phyloP scores from a whole-genome alignment of 2,113 vertebrate genomes.

The Lamprologus sp. region DNA sequence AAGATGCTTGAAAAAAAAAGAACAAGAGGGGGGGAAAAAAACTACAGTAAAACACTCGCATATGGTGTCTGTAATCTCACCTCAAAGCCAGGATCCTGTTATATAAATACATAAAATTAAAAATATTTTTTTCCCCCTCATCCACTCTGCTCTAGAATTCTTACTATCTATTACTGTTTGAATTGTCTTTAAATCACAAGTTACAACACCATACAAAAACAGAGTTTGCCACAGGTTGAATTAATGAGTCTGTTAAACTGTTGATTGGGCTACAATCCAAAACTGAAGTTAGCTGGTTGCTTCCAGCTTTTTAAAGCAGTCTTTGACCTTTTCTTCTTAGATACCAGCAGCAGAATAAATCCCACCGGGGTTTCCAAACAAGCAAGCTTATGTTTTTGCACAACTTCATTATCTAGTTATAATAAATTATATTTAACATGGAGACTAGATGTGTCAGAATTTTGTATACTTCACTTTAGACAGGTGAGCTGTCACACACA shows the following conservation, averaged over 20 bases:
- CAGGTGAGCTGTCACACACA: not conserved
- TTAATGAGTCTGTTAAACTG: not conserved
- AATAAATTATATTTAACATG: not conserved
- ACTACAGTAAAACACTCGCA: not conserved
- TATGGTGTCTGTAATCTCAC: not conserved
- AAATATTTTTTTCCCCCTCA: not conserved
- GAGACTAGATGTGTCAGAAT: not conserved
- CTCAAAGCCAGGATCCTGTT: not conserved
- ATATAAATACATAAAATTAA: not conserved
- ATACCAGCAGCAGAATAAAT: not conserved
- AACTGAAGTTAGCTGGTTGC: not conserved
- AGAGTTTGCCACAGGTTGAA: not conserved
- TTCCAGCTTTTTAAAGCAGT: not conserved
- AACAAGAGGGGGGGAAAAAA: rapidly evolving
- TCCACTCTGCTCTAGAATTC: not conserved
- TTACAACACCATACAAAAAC: not conserved
- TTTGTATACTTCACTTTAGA: not conserved
- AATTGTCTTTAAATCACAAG: not conserved
- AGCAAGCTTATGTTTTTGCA: not conserved
- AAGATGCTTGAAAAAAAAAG: not conserved
- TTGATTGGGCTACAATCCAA: not conserved
- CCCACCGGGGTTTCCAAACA: not conserved
- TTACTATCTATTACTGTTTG: not conserved
- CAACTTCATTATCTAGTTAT: not conserved
- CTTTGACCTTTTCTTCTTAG: not conserved